Evolutionary conservation across 2,888 invertebrate species (phyloP), one percentile per base, ranked within the genome.

Genomic region (Gibbula magus): DNA sequence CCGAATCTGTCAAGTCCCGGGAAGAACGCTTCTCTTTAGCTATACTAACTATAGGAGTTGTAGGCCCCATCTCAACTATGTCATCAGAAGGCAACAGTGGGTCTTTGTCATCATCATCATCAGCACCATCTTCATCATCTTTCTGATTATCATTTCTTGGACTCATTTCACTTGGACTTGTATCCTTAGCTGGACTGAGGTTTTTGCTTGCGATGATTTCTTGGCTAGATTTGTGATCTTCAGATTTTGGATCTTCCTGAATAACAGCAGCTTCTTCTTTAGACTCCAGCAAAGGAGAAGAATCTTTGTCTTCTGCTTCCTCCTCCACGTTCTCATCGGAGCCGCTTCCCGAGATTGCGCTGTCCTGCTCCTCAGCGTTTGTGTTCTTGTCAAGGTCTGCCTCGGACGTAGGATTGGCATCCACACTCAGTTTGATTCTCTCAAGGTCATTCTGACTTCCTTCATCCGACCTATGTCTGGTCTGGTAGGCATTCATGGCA

Each of bases 401-500:
- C 79, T 79, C 79, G 29, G 39, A 52, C 32, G 67, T 53, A 4
- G 5, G 45, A 45, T 45, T 53, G 54, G 35, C 52, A 2, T 74
- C 74, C 54, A 56, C 22, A 35, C 4, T 51, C 20, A 20, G 51
- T 25, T n/a, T 56, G 39, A 29, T 56, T 32, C 54, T 56, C 45
- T 74, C 74, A 29, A 35, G 16, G 18, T 56, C n/a, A 5, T 29
- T 25, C 54, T 74, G 29, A 16, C 74, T 74, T 22, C 51, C 70
- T 54, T 10, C 32, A 51, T 70, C 70, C 70, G 39, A 51, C 78
- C 51, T 25, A 66, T 45, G 45, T 10, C 77, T 73, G 20, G 22
- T 35, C 45, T 25, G 18, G 53, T 73, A 81, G 45, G 87, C 85
- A n/a, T 79, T 80, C 53, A 80, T 75, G 7, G 94, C 93, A 25